A percentile compares a stretch with the other conserved stretches of the same genome.
phyloP scores from a whole-genome alignment of 2,888 invertebrate species.

The Ophion costatus region DNA sequence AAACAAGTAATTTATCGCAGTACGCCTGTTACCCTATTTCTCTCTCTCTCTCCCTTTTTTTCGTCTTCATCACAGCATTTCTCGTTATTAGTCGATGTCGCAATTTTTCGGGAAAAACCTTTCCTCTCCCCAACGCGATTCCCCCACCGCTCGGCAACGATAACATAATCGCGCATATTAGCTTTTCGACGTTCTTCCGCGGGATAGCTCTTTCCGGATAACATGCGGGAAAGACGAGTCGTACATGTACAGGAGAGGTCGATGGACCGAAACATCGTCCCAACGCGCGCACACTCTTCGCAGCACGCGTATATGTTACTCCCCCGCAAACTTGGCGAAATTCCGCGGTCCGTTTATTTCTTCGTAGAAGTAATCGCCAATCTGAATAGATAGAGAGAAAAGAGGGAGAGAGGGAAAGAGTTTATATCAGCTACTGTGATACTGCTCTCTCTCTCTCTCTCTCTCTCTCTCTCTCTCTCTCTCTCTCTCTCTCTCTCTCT shows the following conservation, averaged over 20 bases:
- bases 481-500: too few relatives aligned
- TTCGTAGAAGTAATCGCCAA: constrained; percentile 76
- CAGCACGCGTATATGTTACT: background rate
- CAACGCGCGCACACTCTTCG: constrained; percentile 67
- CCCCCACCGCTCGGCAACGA: background rate
- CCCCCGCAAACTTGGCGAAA: constrained; percentile 70
- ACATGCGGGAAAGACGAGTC: constrained; percentile 39
- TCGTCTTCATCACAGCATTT: background rate
- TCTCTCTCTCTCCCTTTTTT: background rate
- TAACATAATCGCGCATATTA: background rate
- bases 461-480: too few relatives aligned
- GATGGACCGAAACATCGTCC: constrained; percentile 79
- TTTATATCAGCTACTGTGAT: constrained; percentile 37
- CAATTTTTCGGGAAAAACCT: background rate
- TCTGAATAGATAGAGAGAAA: constrained; percentile 8
- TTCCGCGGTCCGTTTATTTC: constrained; percentile 78
- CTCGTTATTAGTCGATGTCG: background rate
- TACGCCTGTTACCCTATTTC: too few relatives aligned
- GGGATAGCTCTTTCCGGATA: constrained; percentile 69
- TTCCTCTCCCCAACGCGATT: background rate
- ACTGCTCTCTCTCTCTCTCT: too few relatives aligned
- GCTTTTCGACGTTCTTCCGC: constrained; percentile 31
- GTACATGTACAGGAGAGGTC: constrained; percentile 69
- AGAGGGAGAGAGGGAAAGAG: constrained; percentile 10
- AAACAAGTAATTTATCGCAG: too few relatives aligned